Conservation (phyloP, 2,888 invertebrate species). For the Antheraea assamensis region DNA sequence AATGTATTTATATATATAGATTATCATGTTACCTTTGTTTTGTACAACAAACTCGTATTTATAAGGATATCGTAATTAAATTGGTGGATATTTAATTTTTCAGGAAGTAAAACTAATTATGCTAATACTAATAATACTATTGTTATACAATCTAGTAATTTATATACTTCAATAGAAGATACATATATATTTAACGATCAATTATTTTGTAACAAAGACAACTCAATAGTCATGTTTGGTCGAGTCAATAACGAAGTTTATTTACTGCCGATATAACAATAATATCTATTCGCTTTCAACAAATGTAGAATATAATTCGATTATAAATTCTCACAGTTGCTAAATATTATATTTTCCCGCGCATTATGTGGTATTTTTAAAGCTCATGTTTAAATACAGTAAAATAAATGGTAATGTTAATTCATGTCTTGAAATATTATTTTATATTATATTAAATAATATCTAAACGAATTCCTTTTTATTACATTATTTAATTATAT, state of each 20-base stretch:
- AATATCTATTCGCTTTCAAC: not conserved
- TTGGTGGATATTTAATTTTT: not conserved
- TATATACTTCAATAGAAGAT: not conserved
- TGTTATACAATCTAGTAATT: not conserved
- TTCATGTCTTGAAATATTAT: no score
- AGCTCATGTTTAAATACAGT: no score
- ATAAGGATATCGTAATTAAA: not conserved
- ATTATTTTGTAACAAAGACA: not conserved
- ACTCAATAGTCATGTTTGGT: not conserved
- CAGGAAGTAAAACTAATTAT: not conserved
- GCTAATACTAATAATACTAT: not conserved
- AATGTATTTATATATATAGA: conserved; percentile 27
- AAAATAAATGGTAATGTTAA: no score
- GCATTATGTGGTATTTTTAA: no score
- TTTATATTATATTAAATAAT: no score
- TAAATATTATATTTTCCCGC: no score
- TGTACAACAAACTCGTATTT: not conserved
- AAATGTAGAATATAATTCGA: no score
- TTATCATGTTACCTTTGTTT: not conserved
- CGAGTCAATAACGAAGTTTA: not conserved
- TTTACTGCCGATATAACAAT: not conserved
- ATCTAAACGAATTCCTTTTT: not conserved
- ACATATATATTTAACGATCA: not conserved
- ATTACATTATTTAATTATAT: not conserved
- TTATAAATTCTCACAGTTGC: no score